Evolutionary conservation across 2,113 vertebrate genomes (phyloP).

Genomic region (human (Homo sapiens)): DNA sequence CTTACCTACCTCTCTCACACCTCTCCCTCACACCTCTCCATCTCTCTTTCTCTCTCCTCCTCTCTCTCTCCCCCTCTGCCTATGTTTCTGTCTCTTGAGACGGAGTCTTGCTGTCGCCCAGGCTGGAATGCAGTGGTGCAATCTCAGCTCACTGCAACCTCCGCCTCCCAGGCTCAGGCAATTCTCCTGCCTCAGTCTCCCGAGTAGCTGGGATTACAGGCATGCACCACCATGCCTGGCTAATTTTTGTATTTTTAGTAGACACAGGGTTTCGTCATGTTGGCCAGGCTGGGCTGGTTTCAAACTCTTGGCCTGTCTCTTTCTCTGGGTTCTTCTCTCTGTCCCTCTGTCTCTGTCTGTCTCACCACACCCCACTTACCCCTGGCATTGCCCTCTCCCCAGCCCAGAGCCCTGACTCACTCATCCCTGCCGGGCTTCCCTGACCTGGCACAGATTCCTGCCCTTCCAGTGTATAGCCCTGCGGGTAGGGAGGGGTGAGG

Average conservation of each 20-base stretch:
- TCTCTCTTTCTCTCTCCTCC: neutral
- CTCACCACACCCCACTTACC: neutral
- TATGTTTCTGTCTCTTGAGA: neutral
- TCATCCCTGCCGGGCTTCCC: neutral
- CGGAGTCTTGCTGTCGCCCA: no score
- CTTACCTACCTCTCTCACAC: neutral
- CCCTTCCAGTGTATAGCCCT: neutral
- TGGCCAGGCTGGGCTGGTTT: no score
- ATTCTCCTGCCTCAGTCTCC: no score
- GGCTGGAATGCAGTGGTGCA: no score
- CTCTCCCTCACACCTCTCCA: rapidly evolving
- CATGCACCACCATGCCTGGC: no score
- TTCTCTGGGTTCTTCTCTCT: neutral
- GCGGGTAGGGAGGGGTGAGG: neutral
- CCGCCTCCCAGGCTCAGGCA: no score
- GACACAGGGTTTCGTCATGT: no score
- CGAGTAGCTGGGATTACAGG: no score
- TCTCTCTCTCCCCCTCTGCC: neutral
- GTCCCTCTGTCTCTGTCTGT: neutral
- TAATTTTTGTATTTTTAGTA: no score
- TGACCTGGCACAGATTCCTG: neutral
- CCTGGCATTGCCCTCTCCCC: neutral
- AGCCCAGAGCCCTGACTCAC: neutral
- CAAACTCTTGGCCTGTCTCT: neutral
- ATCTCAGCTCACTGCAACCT: no score